These are phyloP conservation scores for Pelosia muscerda DNA, from an alignment of 2,888 invertebrate species.

Conservation along the genomic window DNA sequence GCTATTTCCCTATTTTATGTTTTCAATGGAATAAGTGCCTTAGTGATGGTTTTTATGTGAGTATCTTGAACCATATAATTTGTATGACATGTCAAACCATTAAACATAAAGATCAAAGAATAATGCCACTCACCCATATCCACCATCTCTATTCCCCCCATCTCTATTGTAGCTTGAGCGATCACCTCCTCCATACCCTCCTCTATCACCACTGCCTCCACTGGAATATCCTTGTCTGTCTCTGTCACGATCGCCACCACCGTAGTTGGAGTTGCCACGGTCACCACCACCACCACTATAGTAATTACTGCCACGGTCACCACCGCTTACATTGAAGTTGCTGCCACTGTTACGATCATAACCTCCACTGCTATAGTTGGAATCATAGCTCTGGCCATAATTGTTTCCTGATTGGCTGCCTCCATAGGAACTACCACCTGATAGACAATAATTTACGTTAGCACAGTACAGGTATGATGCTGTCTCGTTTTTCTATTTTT, in stretches of 20 bases:
- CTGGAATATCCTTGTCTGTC: slow-evolving; percentile 74
- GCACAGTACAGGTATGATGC: too few species aligned
- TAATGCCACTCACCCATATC: slow-evolving; percentile 86
- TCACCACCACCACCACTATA: slow-evolving; percentile 66
- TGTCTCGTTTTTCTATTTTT: too few species aligned
- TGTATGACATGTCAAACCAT: background rate
- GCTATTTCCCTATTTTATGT: background rate
- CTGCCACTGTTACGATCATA: slow-evolving; percentile 60
- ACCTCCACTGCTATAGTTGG: slow-evolving; percentile 66
- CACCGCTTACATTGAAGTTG: slow-evolving; percentile 53
- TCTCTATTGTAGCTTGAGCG: slow-evolving; percentile 85
- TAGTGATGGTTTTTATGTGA: slow-evolving; percentile 8
- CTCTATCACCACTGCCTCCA: slow-evolving; percentile 69
- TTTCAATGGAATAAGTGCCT: slow-evolving; percentile 19
- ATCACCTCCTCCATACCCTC: slow-evolving; percentile 81
- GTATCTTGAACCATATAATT: background rate
- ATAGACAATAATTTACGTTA: slow-evolving; percentile 19
- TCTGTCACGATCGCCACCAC: slow-evolving; percentile 75
- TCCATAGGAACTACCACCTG: slow-evolving; percentile 71
- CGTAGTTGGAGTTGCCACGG: slow-evolving; percentile 71
- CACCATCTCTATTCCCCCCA: slow-evolving; percentile 86
- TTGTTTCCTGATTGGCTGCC: slow-evolving; percentile 65
- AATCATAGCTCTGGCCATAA: slow-evolving; percentile 73
- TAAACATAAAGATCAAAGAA: background rate
- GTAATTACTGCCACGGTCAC: slow-evolving; percentile 52